Evolutionary conservation across 2,888 invertebrate genomes (phyloP).

Genomic region (Smittia aterrima): DNA sequence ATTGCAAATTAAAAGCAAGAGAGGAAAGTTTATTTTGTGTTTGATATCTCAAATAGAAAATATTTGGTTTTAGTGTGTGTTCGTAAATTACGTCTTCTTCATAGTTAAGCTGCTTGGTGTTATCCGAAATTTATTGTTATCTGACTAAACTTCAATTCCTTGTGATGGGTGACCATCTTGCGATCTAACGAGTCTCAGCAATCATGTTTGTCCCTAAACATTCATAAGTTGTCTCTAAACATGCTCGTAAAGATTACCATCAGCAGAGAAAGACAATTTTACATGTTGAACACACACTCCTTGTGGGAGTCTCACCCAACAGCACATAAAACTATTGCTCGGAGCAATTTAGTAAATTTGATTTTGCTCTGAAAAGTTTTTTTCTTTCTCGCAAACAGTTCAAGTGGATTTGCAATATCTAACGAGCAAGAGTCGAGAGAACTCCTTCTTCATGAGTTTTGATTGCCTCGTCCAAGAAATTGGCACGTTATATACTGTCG

Average conservation of each 20-base stretch:
- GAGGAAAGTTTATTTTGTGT: constrained; percentile 3
- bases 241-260: neutral
- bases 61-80: neutral
- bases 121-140: no score
- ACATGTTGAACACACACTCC: neutral
- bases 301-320: neutral
- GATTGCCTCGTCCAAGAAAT: neutral
- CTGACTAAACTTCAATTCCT: no score
- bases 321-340: neutral
- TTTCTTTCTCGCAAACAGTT: neutral
- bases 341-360: constrained; percentile 14
- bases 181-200: no score
- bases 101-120: no score
- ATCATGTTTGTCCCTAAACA: neutral
- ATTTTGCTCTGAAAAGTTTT: neutral
- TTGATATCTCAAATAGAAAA: neutral
- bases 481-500: constrained; percentile 4
- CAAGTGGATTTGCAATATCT: neutral
- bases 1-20: constrained; percentile 2
- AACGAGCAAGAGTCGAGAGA: neutral
- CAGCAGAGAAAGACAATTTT: constrained; percentile 12
- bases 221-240: no score
- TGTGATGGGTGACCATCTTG: no score
- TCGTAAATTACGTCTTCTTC: no score
- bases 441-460: neutral